Evolutionary conservation across 2,797 vertebrate species (phyloP), one percentile per base, ranked within the genome.

Genomic region (Aplochiton taeniatus): DNA sequence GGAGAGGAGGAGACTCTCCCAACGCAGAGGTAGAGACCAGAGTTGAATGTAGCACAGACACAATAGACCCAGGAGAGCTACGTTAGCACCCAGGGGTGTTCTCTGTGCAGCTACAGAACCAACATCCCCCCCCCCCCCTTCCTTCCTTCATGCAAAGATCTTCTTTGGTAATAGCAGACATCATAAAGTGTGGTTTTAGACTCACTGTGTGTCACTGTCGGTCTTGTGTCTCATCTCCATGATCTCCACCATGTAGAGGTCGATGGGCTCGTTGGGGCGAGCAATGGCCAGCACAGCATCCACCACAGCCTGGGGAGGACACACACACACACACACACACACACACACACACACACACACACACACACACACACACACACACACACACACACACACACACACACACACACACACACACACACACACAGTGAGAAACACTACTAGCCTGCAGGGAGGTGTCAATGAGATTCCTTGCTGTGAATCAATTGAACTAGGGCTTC

Each of bases 221-320:
- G 95, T 97, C 88, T 98, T 98, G 81, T 99, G 98, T 69, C 94
- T 99, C 98, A 99, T 99, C 85, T 99, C 96, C 96, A 99, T 98
- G 59, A 98, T 98, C 79, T 99, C 98, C 76, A 99, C 94, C 97
- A 99, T 99, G 89, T 90, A 96, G 45, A 99, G 91, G 78, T 99
- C 96, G 16, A 96, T 95, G 57, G 95, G 91, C 69, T 98, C 97
- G 17, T 91, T 91, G 50, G 93, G 92, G 77, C 93, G 95, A 45
- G 83, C 87, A 53, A 99, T 94, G 18, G 96, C 90, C 78, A 99
- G 71, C 60, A 99, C 91, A 68, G 97, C 95, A 72, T 99, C 96
- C 6, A 99, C 97, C 0, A 99, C 96, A 73, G 97, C 98, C 98
- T 99, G 83, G 1, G 52, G 45, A 74, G 11, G 14, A 11, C 20